phyloP scores from a whole-genome alignment of 64 coral and sea anemone genomes.

The Montipora sp. region DNA sequence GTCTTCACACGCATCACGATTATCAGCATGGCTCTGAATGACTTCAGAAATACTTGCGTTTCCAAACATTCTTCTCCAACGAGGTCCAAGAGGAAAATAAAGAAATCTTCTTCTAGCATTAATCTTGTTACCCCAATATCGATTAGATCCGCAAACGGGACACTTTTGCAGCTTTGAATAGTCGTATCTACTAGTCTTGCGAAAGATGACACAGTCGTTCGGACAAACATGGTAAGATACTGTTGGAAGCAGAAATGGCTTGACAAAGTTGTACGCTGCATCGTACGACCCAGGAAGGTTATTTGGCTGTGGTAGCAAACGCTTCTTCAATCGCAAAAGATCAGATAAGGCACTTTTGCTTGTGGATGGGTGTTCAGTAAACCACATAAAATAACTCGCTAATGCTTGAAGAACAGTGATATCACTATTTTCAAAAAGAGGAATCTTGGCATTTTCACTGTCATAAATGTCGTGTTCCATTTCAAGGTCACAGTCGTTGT shows the following conservation, averaged over 20 bases:
- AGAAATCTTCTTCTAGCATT: not conserved
- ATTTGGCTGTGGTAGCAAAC: conserved; percentile 32
- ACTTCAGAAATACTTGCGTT: conserved; percentile 34
- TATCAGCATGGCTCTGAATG: not conserved
- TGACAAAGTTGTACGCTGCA: conserved; percentile 43
- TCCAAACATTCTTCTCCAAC: conserved; percentile 34
- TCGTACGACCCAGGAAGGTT: conserved; percentile 43
- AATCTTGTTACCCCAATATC: not conserved
- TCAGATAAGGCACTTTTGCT: conserved; percentile 72
- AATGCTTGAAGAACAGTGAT: conserved; percentile 18
- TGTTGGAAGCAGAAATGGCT: conserved; percentile 49
- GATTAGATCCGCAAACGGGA: not conserved
- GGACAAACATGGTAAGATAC: conserved; percentile 45
- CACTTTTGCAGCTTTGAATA: not conserved
- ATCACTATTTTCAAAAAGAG: not conserved
- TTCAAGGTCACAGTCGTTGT: no score
- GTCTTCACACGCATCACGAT: no score
- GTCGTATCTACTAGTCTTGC: not conserved
- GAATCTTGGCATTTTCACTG: not conserved
- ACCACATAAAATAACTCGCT: conserved; percentile 37
- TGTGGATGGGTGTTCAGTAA: conserved; percentile 15
- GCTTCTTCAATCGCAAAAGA: not conserved
- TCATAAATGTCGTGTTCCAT: no score
- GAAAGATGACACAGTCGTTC: conserved; percentile 72
- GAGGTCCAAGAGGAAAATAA: conserved; percentile 11